Evolutionary conservation across 2,888 invertebrate species (phyloP), one percentile per base, ranked within the genome.

Genomic region (Agonopterix subpropinquella): DNA sequence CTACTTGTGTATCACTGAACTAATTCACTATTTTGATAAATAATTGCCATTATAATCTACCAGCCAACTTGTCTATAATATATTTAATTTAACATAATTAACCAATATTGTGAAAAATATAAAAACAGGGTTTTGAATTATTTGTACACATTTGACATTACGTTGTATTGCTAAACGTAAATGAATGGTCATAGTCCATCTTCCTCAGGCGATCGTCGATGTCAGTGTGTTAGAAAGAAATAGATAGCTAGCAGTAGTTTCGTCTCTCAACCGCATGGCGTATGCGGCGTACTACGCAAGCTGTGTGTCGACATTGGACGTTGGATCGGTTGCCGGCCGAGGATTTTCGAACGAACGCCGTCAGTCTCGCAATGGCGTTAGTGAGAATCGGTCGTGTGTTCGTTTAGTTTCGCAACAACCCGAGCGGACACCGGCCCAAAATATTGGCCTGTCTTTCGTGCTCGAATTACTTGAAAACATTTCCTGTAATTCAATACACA

Each of bases 391-490:
- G 87, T 81, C 63, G 83, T 79, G 82, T 80, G 86, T 83, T 80
- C 82, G 80, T 81, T 81, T 89, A 83, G 76, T 74, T 76, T 80
- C 69, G 68, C 68, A 72, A 73, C 72, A 80, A 75, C 84, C 88
- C 86, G 88, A 89, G 88, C 89, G 89, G 89, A 88, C 88, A 89
- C 89, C 89, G 89, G 87, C 88, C 89, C 88, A 89, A 88, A 89
- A 89, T 87, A 86, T 89, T 88, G 88, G 87, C 80, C 86, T 82
- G 88, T 88, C 85, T 80, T 79, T 68, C 75, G 78, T 82, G 82
- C 72, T 76, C 72, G 82, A 86, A 82, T 87, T 88, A 87, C 84
- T 70, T 64, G 81, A 73, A 78, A 69, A 73, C 57, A 64, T 61
- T 78, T 86, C 80, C 72, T 69, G 84, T 87, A 83, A 87, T 86